Conservation (phyloP, 2,888 invertebrate genomes). For the Tetropium fuscum region DNA sequence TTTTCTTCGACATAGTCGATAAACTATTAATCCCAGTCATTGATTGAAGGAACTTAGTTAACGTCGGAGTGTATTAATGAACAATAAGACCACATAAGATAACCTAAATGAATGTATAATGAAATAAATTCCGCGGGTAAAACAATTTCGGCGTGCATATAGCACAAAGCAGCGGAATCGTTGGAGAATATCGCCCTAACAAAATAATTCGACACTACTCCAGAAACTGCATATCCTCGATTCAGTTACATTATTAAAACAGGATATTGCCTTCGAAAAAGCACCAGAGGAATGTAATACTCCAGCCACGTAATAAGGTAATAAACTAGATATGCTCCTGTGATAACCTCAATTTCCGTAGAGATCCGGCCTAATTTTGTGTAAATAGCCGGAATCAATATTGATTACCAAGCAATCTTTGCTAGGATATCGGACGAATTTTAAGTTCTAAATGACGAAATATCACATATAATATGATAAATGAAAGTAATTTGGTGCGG, state of each 20-base stretch:
- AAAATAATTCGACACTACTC: neutral
- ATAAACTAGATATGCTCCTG: conserved; percentile 21
- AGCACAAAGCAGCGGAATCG: neutral
- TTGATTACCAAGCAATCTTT: conserved; percentile 22
- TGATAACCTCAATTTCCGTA: conserved; percentile 25
- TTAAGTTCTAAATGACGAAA: conserved; percentile 23
- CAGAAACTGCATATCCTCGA: conserved; percentile 10
- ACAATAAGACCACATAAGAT: no score
- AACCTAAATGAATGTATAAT: neutral
- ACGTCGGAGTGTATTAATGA: no score
- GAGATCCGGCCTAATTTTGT: conserved; percentile 15
- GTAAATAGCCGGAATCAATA: no score
- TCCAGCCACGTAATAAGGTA: conserved; percentile 8
- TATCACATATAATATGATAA: conserved; percentile 25
- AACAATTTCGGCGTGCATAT: no score
- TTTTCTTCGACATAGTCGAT: no score
- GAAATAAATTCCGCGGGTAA: conserved; percentile 8
- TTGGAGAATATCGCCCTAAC: neutral
- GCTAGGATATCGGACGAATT: conserved; percentile 15
- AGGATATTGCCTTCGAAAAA: conserved; percentile 12
- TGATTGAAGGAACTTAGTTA: no score
- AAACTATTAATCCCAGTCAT: no score
- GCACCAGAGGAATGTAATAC: conserved; percentile 10
- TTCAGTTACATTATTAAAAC: conserved; percentile 4
- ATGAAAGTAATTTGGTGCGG: conserved; percentile 21